These are phyloP conservation scores for Heteromormyrus szaboi DNA, from an alignment of 2,797 vertebrate species.

Conservation along the genomic window DNA sequence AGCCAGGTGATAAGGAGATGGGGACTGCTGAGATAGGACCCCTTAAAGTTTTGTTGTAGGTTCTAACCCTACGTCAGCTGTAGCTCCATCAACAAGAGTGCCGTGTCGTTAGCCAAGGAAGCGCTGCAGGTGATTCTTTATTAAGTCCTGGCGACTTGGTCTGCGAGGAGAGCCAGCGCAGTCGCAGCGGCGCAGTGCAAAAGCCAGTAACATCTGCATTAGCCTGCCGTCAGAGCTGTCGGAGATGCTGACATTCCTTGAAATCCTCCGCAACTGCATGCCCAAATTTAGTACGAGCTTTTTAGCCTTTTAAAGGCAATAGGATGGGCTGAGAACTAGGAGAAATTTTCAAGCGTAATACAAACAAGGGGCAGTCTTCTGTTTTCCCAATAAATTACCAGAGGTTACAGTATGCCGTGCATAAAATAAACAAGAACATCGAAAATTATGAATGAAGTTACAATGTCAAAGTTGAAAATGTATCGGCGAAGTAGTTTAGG, in stretches of 20 bases:
- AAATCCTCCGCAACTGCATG: slow-evolving; percentile 89
- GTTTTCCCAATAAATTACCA: not conserved
- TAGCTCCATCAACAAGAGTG: not conserved
- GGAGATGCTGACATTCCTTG: slow-evolving; percentile 91
- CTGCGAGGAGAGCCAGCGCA: not conserved
- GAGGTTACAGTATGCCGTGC: not conserved
- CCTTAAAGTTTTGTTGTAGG: not conserved
- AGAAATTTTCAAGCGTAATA: slow-evolving; percentile 12
- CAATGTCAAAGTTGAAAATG: slow-evolving; percentile 49
- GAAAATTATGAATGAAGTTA: slow-evolving; percentile 12
- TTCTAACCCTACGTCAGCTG: not conserved
- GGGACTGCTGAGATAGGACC: not conserved
- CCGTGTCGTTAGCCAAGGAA: slow-evolving; percentile 39
- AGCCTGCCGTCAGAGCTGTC: slow-evolving; percentile 67
- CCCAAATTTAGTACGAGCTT: slow-evolving; percentile 95
- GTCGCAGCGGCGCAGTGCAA: slow-evolving; percentile 46
- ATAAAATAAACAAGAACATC: not conserved
- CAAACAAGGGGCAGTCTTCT: not conserved
- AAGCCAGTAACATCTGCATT: slow-evolving; percentile 54
- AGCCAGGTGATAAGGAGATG: not conserved
- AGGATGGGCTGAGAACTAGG: slow-evolving; percentile 59
- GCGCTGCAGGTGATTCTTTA: slow-evolving; percentile 44
- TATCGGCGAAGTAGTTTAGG: slow-evolving; percentile 31
- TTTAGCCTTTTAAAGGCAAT: slow-evolving; percentile 97
- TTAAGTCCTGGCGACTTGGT: slow-evolving; percentile 17